These are phyloP conservation scores for Sciaenops ocellatus DNA, from an alignment of 2,797 vertebrate genomes.

Conservation along the genomic window DNA sequence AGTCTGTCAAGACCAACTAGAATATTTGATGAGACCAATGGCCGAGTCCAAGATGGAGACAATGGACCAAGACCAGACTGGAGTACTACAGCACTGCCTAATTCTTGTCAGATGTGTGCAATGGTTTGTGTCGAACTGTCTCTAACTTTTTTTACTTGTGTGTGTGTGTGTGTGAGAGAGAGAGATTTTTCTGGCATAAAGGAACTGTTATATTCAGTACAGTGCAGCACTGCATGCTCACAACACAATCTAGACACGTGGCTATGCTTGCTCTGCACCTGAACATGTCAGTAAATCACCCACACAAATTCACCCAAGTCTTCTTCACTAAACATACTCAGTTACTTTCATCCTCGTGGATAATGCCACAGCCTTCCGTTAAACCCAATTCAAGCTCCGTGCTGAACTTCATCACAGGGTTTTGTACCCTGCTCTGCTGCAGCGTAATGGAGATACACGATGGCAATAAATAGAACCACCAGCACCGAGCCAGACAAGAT, in stretches of 20 bases:
- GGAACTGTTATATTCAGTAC: not conserved
- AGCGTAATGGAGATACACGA: conserved; percentile 52
- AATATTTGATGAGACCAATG: no score
- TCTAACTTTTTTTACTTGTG: not conserved
- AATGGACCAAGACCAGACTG: no score
- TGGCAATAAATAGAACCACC: conserved; percentile 56
- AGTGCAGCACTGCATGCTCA: not conserved
- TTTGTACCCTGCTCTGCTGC: conserved; percentile 39
- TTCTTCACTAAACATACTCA: not conserved
- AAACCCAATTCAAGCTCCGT: conserved; percentile 22
- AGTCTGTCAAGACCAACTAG: no score
- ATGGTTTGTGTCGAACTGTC: conserved; percentile 17
- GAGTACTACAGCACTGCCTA: no score
- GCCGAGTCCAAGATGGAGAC: no score
- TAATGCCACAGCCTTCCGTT: conserved; percentile 4
- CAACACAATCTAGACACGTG: not conserved
- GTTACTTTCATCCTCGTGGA: conserved; percentile 23
- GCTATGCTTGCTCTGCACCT: conserved; percentile 5
- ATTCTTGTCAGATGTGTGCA: conserved; percentile 8
- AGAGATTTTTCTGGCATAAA: no score
- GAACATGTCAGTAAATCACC: conserved; percentile 32
- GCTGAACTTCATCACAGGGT: conserved; percentile 31
- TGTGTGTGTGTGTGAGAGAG: no score
- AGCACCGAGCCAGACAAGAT: conserved; percentile 36
- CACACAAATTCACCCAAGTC: conserved; percentile 5